A percentile compares a stretch with the other conserved stretches of the same genome.
These are phyloP conservation scores for Notodonta dromedarius DNA, from an alignment of 2,888 invertebrate species.

Conservation along the genomic window DNA sequence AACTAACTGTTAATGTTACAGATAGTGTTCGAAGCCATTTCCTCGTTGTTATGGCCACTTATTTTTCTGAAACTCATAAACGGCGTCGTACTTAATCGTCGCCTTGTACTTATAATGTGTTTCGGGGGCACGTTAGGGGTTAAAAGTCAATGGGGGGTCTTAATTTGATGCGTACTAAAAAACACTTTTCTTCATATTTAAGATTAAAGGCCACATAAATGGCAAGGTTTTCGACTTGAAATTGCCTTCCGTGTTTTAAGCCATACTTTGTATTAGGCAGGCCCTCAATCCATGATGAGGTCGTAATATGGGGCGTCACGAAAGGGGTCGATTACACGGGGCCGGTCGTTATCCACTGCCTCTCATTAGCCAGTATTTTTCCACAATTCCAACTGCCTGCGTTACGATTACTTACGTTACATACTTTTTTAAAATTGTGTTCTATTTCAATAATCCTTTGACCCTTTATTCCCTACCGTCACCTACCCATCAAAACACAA, in stretches of 20 bases:
- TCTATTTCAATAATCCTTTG: neutral
- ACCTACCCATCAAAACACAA: slow-evolving; percentile 5
- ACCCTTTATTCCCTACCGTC: neutral
- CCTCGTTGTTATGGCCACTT: neutral
- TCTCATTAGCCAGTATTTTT: slow-evolving; percentile 59
- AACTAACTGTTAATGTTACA: slow-evolving; percentile 3
- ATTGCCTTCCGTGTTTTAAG: slow-evolving; percentile 31
- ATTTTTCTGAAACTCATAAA: slow-evolving; percentile 6
- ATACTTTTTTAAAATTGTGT: slow-evolving; percentile 9
- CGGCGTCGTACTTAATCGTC: neutral
- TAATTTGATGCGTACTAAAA: too few species aligned
- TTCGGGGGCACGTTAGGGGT: neutral
- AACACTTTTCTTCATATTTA: neutral
- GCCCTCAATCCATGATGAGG: slow-evolving; percentile 50
- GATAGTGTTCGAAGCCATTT: neutral
- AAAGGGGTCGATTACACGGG: slow-evolving; percentile 60
- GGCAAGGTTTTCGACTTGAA: slow-evolving; percentile 44
- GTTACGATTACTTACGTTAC: neutral
- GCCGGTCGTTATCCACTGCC: slow-evolving; percentile 50
- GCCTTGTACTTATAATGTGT: neutral
- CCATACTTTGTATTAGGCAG: slow-evolving; percentile 39
- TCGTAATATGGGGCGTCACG: slow-evolving; percentile 62
- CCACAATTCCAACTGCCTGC: slow-evolving; percentile 54
- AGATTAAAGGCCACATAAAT: slow-evolving; percentile 37
- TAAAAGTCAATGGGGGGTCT: too few species aligned